These are phyloP conservation scores for Eptesicus fuscus DNA, from an alignment of 2,113 vertebrate genomes.

Conservation along the genomic window DNA sequence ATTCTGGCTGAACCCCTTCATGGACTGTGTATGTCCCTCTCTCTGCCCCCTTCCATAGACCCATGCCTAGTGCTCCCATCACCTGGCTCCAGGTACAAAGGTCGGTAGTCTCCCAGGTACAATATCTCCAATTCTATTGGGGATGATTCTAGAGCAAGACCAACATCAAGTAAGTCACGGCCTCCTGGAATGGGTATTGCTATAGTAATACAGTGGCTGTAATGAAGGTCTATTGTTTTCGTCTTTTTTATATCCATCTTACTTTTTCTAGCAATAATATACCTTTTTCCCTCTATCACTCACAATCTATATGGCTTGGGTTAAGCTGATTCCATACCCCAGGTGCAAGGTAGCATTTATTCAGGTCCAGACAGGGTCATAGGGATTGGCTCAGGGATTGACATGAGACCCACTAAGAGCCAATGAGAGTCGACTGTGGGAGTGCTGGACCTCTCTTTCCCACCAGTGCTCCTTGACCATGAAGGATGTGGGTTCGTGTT, in stretches of 20 bases:
- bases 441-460: too few relatives aligned
- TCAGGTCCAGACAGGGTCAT: neutral
- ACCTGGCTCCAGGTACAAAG: neutral
- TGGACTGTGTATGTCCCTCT: neutral
- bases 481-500: neutral
- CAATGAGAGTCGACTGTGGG: neutral
- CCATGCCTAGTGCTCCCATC: too few relatives aligned
- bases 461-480: neutral
- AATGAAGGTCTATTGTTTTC: neutral
- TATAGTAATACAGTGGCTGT: accelerated
- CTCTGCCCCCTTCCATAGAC: neutral
- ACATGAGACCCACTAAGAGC: neutral
- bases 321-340: neutral
- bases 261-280: neutral
- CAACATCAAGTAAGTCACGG: neutral
- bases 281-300: neutral
- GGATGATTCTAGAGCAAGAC: neutral
- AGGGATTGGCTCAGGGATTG: neutral
- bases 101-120: too few relatives aligned
- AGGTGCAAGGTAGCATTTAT: neutral
- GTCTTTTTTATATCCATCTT: neutral
- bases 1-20: neutral
- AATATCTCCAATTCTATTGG: neutral
- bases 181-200: neutral
- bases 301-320: neutral